These are phyloP conservation scores for Sylvietta virens DNA, from an alignment of 2,113 vertebrate genomes.

Conservation along the genomic window DNA sequence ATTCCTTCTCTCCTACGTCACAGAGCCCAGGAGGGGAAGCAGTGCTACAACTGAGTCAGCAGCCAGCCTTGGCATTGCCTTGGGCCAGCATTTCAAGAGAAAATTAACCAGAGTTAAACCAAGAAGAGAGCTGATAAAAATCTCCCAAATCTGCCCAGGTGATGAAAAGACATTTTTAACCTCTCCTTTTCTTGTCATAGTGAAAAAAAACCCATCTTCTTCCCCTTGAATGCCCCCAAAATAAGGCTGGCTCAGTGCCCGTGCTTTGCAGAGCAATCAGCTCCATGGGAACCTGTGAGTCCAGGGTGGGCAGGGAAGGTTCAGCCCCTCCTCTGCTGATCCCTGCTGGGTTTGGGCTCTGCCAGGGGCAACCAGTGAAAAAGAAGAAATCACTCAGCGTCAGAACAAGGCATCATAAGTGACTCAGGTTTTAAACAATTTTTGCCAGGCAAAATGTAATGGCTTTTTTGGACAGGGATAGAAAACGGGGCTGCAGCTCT, in stretches of 20 bases:
- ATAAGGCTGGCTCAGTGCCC: not conserved
- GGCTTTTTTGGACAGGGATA: not conserved
- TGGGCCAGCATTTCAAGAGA: not conserved
- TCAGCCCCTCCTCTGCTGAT: not conserved
- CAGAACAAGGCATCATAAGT: not conserved
- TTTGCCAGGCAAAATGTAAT: conserved; percentile 10
- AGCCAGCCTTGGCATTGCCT: not conserved
- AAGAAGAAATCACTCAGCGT: not conserved
- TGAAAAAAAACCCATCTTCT: not conserved
- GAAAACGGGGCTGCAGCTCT: not conserved
- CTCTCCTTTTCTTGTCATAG: not conserved
- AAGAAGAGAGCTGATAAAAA: not conserved
- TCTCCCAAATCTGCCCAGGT: not conserved
- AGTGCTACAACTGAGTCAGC: conserved; percentile 28
- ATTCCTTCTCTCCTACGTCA: conserved; percentile 32
- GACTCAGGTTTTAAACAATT: not conserved
- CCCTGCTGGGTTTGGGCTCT: not conserved
- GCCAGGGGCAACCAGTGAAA: not conserved
- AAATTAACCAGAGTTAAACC: not conserved
- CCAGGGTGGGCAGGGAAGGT: not conserved
- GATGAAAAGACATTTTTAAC: not conserved
- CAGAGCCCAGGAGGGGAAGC: conserved; percentile 28
- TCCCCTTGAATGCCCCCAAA: not conserved
- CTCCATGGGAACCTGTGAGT: fast-evolving
- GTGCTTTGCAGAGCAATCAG: not conserved